Conservation (phyloP, 2,797 vertebrate genomes). For the Orestias chungarensis region DNA sequence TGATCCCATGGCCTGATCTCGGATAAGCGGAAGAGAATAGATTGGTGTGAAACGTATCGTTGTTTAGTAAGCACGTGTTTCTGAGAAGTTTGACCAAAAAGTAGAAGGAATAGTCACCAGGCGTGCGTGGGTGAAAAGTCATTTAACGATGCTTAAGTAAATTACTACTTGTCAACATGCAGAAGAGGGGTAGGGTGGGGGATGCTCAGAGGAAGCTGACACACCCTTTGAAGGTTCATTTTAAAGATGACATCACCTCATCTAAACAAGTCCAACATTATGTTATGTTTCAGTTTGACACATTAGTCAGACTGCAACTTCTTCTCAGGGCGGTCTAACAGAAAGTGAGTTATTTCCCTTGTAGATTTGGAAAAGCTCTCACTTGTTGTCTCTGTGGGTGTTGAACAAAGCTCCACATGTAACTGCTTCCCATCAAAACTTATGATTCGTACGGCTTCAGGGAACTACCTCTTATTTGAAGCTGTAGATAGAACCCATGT, state of each 20-base stretch:
- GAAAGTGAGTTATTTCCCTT: slow-evolving; percentile 44
- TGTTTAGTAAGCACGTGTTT: background rate
- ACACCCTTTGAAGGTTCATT: slow-evolving; percentile 31
- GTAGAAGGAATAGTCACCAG: too few relatives aligned
- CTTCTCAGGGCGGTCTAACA: background rate
- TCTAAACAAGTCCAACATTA: background rate
- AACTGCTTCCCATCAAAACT: background rate
- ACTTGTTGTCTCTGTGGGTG: slow-evolving; percentile 26
- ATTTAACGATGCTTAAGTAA: slow-evolving; percentile 57
- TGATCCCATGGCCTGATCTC: background rate
- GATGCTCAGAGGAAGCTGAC: slow-evolving; percentile 51
- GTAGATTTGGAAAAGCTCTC: slow-evolving; percentile 20
- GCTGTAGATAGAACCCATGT: background rate
- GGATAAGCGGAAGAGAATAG: background rate
- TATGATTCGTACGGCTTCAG: background rate
- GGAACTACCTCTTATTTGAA: background rate
- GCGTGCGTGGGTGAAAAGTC: slow-evolving; percentile 48
- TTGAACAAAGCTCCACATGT: slow-evolving; percentile 17
- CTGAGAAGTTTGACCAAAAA: background rate
- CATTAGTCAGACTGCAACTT: background rate
- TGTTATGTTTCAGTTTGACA: slow-evolving; percentile 2
- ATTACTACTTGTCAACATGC: slow-evolving; percentile 53
- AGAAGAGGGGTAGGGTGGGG: background rate
- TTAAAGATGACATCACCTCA: slow-evolving; percentile 49
- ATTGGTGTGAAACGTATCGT: background rate